Evolutionary conservation across 2,888 invertebrate genomes (phyloP), one percentile per base, ranked within the genome.

Genomic region (Hololepta plana): DNA sequence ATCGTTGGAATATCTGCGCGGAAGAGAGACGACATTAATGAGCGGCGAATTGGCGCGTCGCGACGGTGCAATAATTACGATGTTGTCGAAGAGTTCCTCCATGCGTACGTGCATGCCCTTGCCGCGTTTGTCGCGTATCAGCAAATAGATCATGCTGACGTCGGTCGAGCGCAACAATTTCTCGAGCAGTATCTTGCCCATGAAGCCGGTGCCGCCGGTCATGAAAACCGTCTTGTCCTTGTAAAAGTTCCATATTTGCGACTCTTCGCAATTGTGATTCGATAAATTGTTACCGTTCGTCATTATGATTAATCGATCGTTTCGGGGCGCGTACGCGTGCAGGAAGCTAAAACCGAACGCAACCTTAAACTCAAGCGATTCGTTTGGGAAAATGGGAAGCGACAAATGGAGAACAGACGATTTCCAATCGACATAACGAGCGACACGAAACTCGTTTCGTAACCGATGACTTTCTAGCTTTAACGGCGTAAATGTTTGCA

Each of bases 51-150:
- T 22, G 19, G 2, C 9, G n/a, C 3, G 7, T 17, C n/a, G 17
- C 20, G 4, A 5, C 23, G 12, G 4, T 9, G 22, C 22, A 9
- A 22, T 7, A 38, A 46, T 44, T 39, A 49, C 77, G 17, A 65
- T 60, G 40, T 75, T 72, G 9, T 70, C 67, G 34, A 76, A 71
- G 12, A 76, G 58, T 36, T 68, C 64, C 5, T 70, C 70, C 29
- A 75, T 51, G 31, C 77, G 60, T 2, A 68, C 61, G 37, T 67
- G 62, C n/a, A 67, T 60, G 36, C 69, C 66, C 47, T 72, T 68
- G 1, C 55, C 74, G 47, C 60, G 61, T 40, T 69, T 69, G 20
- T 57, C 46, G 23, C 69, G 49, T 13, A 67, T 50, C 22, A 69
- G 43, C 15, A 68, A 38, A 38, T 61, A 68, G 31, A 69, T 51